These are phyloP conservation scores for Cliona cf. orientalis DNA, from an alignment of 37 sponge, comb jelly and placozoan genomes.

Conservation along the genomic window DNA sequence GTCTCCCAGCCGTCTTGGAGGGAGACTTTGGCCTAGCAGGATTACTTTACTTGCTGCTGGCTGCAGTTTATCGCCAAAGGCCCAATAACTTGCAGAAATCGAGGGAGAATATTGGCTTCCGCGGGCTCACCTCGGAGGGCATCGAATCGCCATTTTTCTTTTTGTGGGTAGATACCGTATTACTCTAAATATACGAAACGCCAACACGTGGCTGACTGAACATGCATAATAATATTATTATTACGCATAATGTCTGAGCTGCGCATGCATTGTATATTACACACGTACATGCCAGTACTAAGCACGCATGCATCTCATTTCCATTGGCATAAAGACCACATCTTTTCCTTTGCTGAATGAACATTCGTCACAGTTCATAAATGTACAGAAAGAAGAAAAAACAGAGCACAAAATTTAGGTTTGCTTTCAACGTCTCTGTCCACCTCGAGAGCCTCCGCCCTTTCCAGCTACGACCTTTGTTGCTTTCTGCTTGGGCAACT, in stretches of 20 bases:
- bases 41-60: neutral
- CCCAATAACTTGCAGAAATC: conserved; percentile 1
- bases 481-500: conserved; percentile 23
- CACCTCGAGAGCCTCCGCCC: conserved; percentile 7
- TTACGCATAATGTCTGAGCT: no score
- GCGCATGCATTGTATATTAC: no score
- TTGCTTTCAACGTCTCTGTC: conserved; percentile 22
- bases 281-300: no score
- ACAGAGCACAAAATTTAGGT: no score
- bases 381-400: no score
- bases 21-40: neutral
- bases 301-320: no score
- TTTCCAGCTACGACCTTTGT: conserved; percentile 22
- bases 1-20: neutral
- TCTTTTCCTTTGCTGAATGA: no score
- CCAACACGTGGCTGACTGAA: conserved; percentile 18
- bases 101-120: conserved; percentile 13
- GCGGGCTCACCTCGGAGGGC: conserved; percentile 1
- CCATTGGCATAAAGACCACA: no score
- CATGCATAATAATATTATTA: no score
- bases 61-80: neutral
- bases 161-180: conserved; percentile 80
- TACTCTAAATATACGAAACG: conserved; percentile 31
- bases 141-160: conserved; percentile 32
- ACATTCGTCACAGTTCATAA: no score